Evolutionary conservation across 2,888 invertebrate genomes (phyloP).

Genomic region (Cremastobaeus sp.): DNA sequence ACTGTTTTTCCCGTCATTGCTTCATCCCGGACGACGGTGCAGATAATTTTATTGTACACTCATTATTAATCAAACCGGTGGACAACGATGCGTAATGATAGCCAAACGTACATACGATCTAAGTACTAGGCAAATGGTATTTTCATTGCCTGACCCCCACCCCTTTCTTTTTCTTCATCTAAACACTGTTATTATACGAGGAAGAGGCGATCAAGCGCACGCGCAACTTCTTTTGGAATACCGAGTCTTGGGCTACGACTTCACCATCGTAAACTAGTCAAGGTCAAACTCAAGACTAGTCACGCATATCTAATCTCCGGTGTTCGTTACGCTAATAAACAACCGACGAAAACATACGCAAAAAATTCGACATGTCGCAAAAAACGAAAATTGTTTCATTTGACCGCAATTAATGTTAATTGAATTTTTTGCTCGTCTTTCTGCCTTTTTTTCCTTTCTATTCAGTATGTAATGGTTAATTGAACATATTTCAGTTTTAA

Average conservation of each 20-base stretch:
- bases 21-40: slow-evolving; percentile 8
- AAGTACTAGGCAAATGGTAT: slow-evolving; percentile 2
- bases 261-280: slow-evolving; percentile 26
- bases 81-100: slow-evolving; percentile 44
- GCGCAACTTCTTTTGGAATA: slow-evolving; percentile 8
- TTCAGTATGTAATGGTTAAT: too few relatives aligned
- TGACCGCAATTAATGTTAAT: slow-evolving; percentile 3
- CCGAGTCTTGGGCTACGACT: background rate
- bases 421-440: too few relatives aligned
- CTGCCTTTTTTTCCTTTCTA: too few relatives aligned
- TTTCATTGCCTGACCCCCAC: background rate
- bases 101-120: slow-evolving; percentile 31
- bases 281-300: slow-evolving; percentile 25
- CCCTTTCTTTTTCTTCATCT: too few relatives aligned
- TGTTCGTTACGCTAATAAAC: slow-evolving; percentile 32
- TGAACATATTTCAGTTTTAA: too few relatives aligned
- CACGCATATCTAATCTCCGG: slow-evolving; percentile 20
- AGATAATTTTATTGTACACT: slow-evolving; percentile 45
- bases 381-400: slow-evolving; percentile 25
- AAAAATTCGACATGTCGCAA: slow-evolving; percentile 12
- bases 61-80: slow-evolving; percentile 53
- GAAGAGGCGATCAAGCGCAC: too few relatives aligned
- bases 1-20: slow-evolving; percentile 47
- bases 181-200: too few relatives aligned
- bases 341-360: background rate